Conservation (phyloP, 2,888 invertebrate species). For the Dynastes tityus region DNA sequence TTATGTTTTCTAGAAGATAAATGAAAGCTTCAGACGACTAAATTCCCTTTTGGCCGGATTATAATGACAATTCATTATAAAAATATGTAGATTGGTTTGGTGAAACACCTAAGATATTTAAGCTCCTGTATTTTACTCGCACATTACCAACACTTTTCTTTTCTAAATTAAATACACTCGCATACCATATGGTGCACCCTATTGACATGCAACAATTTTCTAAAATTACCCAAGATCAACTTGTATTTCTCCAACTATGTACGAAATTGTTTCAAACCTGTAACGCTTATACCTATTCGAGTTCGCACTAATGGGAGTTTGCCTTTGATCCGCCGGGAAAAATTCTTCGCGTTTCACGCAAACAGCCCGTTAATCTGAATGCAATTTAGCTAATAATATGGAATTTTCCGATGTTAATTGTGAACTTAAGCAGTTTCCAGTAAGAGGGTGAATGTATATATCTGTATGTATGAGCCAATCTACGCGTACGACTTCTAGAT, state of each 20-base stretch:
- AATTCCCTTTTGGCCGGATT: no score
- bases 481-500: background rate
- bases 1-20: no score
- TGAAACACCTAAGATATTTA: no score
- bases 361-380: constrained; percentile 23
- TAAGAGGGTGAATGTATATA: background rate
- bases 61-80: no score
- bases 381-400: constrained; percentile 39
- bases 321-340: constrained; percentile 33
- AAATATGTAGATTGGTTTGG: no score
- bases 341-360: constrained; percentile 24
- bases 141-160: no score
- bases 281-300: constrained; percentile 13
- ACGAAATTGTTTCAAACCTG: constrained; percentile 10
- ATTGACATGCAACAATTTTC: constrained; percentile 17
- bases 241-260: constrained; percentile 30
- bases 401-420: constrained; percentile 32
- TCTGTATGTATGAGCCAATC: background rate
- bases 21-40: no score
- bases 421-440: constrained; percentile 16
- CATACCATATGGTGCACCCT: constrained; percentile 13
- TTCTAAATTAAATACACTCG: background rate
- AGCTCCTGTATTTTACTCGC: no score
- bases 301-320: constrained; percentile 11
- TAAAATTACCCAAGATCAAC: constrained; percentile 2